Percentiles rank a stretch among this genome's conserved stretches.
Conservation (phyloP, 2,888 invertebrate species). For the Emmelina monodactyla region DNA sequence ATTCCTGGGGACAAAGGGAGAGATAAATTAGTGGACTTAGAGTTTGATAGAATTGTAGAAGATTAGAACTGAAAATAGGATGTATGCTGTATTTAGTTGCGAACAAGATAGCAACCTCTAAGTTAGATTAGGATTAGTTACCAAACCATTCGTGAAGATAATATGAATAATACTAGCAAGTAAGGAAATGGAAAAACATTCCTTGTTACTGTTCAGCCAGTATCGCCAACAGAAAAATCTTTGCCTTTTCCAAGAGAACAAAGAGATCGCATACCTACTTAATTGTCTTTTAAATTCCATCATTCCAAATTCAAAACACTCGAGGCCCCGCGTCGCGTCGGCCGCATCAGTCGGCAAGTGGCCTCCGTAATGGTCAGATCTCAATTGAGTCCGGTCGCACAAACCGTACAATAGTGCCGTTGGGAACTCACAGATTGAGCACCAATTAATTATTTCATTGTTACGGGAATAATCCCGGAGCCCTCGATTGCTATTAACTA, state of each 20-base stretch:
- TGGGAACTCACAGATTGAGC: constrained; percentile 48
- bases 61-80: background rate
- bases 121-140: too few species aligned
- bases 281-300: too few species aligned
- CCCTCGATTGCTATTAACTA: constrained; percentile 52
- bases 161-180: too few species aligned
- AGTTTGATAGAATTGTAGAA: background rate
- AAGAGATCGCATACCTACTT: too few species aligned
- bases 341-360: constrained; percentile 38
- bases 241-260: too few species aligned
- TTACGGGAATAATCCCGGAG: constrained; percentile 38
- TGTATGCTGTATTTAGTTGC: too few species aligned
- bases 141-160: too few species aligned
- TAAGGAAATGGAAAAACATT: too few species aligned
- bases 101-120: too few species aligned
- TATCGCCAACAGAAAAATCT: too few species aligned
- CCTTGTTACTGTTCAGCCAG: too few species aligned
- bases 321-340: constrained; percentile 8
- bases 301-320: constrained; percentile 21
- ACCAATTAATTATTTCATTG: constrained; percentile 64
- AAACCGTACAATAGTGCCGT: constrained; percentile 32
- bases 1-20: constrained; percentile 65
- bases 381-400: constrained; percentile 15
- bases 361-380: constrained; percentile 11
- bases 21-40: background rate